phyloP scores from a whole-genome alignment of 2,888 invertebrate species.

The Drosophila macrothrix region DNA sequence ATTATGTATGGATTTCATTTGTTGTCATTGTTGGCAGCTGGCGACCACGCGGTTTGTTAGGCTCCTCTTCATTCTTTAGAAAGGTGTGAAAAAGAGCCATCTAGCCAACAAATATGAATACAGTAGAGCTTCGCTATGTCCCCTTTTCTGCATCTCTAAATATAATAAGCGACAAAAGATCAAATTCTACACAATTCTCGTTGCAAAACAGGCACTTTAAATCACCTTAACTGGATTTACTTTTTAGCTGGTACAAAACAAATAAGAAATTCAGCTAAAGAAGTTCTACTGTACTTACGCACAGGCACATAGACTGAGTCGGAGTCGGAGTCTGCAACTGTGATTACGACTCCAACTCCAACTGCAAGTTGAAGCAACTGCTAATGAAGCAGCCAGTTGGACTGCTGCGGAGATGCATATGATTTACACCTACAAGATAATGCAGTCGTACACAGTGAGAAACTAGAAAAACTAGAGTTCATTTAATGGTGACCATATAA shows the following conservation, averaged over 20 bases:
- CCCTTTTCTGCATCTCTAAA: background rate
- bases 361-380: conserved; percentile 36
- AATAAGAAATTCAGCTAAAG: background rate
- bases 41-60: conserved; percentile 34
- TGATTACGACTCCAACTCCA: conserved; percentile 22
- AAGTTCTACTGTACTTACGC: conserved; percentile 6
- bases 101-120: background rate
- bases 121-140: background rate
- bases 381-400: conserved; percentile 54
- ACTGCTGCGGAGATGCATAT: conserved; percentile 31
- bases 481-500: conserved; percentile 2
- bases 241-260: background rate
- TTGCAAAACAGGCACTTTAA: background rate
- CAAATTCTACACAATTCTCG: background rate
- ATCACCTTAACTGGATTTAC: background rate
- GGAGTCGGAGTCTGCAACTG: conserved; percentile 6
- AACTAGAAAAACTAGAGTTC: conserved; percentile 11
- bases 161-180: background rate
- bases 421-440: conserved; percentile 60
- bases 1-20: conserved; percentile 73
- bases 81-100: conserved; percentile 55
- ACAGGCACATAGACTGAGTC: conserved; percentile 7
- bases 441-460: conserved; percentile 31
- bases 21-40: conserved; percentile 53
- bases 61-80: conserved; percentile 29